Base-by-base conservation (phyloP, 2,797 vertebrate genomes). In the Otolemur crassicaudatus region DNA sequence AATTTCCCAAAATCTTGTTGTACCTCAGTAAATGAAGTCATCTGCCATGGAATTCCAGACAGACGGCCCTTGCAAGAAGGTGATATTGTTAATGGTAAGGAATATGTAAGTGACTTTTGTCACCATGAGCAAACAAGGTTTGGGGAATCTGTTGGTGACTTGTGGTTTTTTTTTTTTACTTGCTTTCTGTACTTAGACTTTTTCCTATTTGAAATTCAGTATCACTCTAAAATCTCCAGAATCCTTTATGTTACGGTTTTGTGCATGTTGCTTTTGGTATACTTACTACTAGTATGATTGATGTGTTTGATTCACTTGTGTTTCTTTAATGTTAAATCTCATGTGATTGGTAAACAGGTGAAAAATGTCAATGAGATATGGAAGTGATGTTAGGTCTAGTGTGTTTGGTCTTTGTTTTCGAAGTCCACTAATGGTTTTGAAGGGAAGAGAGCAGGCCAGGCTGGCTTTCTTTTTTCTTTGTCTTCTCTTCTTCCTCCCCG, bases 1-100 rank as follows among this genome's bases (percentile, higher is more conserved):
- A 99, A 99, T 98, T 99, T 99, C 92, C 99, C 99, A 9, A 99
- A 99, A 98, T 99, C 99, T 2, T 99, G 99, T 98, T 99, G 99
- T 98, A 99, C 99, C 0, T 99, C 99, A 73, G 99, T 99, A 97
- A 99, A 99, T 88, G 99, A 99, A 98, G 99, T 99, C 85, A 99
- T 99, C 98, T 99, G 99, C 98, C 99, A 99, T 84, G 99, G 99
- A 96, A 99, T 99, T 98, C 99, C 99, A n/a, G 99, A 99, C 97
- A 98, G 99, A 97, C 99, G 99, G 97, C 98, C 98, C 3, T 98
- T 99, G 94, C 99, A 99, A 97, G 99, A 99, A 9, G 99, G 99
- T 61, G 99, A 99, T 95, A 99, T 99, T 96, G 99, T 99, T 97
- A 99, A 99, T 40, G 99, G 99, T 99, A 98, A 40, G 98, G 96